Percentiles rank a stretch among this genome's conserved stretches.
Conservation (phyloP, 2,888 invertebrate species). For the Ptilodon capucinus region DNA sequence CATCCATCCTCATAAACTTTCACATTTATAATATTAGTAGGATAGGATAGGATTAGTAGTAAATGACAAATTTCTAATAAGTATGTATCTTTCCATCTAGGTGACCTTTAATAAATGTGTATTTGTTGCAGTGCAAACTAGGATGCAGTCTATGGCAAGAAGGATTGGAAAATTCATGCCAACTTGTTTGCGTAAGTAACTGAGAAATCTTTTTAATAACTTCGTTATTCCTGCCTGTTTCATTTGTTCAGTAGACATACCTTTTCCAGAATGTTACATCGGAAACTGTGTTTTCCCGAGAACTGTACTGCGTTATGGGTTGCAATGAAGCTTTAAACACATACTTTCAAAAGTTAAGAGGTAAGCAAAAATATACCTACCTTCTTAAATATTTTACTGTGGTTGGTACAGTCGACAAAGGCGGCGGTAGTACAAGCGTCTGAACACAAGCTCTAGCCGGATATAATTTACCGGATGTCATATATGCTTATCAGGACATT, state of each 20-base stretch:
- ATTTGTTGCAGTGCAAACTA: constrained; percentile 87
- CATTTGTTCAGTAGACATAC: constrained; percentile 1
- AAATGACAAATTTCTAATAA: too few relatives aligned
- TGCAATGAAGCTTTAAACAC: constrained; percentile 91
- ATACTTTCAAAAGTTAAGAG: constrained; percentile 88
- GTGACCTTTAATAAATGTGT: constrained; percentile 4
- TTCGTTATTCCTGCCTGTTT: constrained; percentile 1
- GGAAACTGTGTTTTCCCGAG: constrained; percentile 85
- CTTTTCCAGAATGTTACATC: constrained; percentile 86
- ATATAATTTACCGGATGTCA: too few relatives aligned
- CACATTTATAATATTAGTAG: too few relatives aligned
- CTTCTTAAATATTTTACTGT: too few relatives aligned
- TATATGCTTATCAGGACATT: too few relatives aligned
- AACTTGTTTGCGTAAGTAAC: constrained; percentile 91
- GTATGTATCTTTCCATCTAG: neutral
- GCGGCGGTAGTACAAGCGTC: too few relatives aligned
- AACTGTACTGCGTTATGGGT: constrained; percentile 90
- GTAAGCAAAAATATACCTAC: constrained; percentile 71
- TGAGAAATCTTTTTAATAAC: neutral
- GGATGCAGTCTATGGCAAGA: constrained; percentile 91
- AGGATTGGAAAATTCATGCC: constrained; percentile 89
- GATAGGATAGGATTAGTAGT: too few relatives aligned
- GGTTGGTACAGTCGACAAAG: too few relatives aligned
- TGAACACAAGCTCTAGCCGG: too few relatives aligned
- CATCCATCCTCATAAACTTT: too few relatives aligned